These are phyloP conservation scores for Chaetogeoica ovagalla DNA, from an alignment of 2,888 invertebrate genomes.

Conservation along the genomic window DNA sequence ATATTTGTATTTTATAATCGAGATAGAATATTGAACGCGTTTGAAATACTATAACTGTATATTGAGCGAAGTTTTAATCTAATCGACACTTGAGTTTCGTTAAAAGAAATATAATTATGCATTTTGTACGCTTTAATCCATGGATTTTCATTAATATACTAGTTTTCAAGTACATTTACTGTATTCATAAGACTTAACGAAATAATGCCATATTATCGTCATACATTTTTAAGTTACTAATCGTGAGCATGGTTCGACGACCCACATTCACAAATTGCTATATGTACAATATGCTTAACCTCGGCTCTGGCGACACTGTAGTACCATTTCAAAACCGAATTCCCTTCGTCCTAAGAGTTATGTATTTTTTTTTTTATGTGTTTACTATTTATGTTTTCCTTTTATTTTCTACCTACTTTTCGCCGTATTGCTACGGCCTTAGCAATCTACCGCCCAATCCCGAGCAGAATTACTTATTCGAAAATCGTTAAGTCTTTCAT, in stretches of 20 bases:
- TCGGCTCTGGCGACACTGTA: neutral
- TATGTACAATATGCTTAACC: constrained; percentile 17
- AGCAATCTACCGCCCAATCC: constrained; percentile 11
- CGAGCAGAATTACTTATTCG: constrained; percentile 42
- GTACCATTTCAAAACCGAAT: constrained; percentile 28
- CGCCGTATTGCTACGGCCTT: neutral
- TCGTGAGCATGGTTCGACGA: neutral
- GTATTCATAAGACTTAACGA: neutral
- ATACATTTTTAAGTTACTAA: constrained; percentile 1
- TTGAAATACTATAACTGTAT: too few relatives aligned
- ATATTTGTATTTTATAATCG: too few relatives aligned
- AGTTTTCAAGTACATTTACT: neutral
- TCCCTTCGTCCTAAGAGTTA: constrained; percentile 14
- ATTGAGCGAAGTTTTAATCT: too few relatives aligned
- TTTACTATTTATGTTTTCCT: constrained; percentile 11
- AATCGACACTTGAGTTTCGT: too few relatives aligned
- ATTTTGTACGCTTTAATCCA: too few relatives aligned
- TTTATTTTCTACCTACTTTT: constrained; percentile 3
- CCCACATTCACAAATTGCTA: constrained; percentile 16
- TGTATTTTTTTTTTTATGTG: constrained; percentile 15
- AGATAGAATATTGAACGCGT: too few relatives aligned
- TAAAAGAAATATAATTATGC: neutral
- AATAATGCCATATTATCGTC: neutral
- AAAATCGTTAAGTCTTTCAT: constrained; percentile 45
- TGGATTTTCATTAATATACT: neutral